These are phyloP conservation scores for Scrobipalpa costella DNA, from an alignment of 2,888 invertebrate genomes.

Conservation along the genomic window DNA sequence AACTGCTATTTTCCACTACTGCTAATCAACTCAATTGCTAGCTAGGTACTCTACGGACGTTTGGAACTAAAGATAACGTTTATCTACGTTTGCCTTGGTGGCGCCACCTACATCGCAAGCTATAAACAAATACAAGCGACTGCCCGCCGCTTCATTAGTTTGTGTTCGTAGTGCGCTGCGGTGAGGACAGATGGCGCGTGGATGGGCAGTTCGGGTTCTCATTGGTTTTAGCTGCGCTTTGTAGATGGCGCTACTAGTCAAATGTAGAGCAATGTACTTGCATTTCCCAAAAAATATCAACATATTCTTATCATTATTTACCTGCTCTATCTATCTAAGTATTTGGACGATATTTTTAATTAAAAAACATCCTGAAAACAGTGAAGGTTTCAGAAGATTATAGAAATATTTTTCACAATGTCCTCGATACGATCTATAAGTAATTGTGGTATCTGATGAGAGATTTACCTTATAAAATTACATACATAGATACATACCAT, in stretches of 20 bases:
- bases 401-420: no score
- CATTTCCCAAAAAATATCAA: no score
- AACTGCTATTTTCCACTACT: slow-evolving; percentile 8
- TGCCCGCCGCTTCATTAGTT: neutral
- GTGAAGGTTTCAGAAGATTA: no score
- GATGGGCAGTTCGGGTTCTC: neutral
- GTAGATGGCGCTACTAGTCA: neutral
- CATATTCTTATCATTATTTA: no score
- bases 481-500: no score
- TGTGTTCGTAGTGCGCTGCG: neutral
- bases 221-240: neutral
- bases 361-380: no score
- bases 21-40: slow-evolving; percentile 3
- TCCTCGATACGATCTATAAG: no score
- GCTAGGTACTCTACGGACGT: neutral
- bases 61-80: neutral
- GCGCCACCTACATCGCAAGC: neutral
- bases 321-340: no score
- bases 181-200: neutral
- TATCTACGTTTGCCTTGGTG: neutral
- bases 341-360: no score
- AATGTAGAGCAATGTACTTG: neutral
- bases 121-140: neutral
- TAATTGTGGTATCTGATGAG: no score
- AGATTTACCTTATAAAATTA: no score